These are phyloP conservation scores for Neoniphon sammara DNA, from an alignment of 2,797 vertebrate genomes.

Conservation along the genomic window DNA sequence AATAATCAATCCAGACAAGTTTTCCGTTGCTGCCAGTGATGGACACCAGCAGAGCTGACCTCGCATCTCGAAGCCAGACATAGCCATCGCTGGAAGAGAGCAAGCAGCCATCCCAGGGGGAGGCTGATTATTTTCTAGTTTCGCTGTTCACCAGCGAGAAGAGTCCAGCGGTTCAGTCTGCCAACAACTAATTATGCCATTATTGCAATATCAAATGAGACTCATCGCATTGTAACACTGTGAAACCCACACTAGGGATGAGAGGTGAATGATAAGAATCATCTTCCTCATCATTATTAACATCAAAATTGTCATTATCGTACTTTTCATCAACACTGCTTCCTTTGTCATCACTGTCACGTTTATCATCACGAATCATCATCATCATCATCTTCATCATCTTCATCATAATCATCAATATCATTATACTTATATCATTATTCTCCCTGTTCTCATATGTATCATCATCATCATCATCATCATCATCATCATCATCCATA, in stretches of 20 bases:
- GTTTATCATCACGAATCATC: too few species aligned
- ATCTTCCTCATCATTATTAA: conserved; percentile 12
- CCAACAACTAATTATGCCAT: conserved; percentile 36
- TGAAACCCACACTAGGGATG: conserved; percentile 21
- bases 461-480: too few species aligned
- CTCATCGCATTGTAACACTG: neutral
- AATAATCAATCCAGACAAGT: conserved; percentile 68
- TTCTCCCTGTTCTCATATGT: too few species aligned
- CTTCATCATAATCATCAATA: too few species aligned
- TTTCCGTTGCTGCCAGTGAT: conserved; percentile 57
- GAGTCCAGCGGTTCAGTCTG: conserved; percentile 25
- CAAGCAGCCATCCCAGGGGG: conserved; percentile 51
- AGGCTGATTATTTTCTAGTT: conserved; percentile 54
- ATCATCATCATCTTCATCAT: too few species aligned
- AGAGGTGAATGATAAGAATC: conserved; percentile 1
- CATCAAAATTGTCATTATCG: neutral
- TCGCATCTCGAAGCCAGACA: conserved; percentile 53
- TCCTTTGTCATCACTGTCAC: neutral
- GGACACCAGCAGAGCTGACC: conserved; percentile 63
- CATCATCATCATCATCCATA: too few species aligned
- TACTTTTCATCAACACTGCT: neutral
- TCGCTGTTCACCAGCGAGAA: conserved; percentile 16
- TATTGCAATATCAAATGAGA: conserved; percentile 28
- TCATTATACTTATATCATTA: too few species aligned
- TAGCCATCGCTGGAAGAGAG: conserved; percentile 58